Conservation (phyloP, 2,113 vertebrate genomes). For the Zosterops lateralis region DNA sequence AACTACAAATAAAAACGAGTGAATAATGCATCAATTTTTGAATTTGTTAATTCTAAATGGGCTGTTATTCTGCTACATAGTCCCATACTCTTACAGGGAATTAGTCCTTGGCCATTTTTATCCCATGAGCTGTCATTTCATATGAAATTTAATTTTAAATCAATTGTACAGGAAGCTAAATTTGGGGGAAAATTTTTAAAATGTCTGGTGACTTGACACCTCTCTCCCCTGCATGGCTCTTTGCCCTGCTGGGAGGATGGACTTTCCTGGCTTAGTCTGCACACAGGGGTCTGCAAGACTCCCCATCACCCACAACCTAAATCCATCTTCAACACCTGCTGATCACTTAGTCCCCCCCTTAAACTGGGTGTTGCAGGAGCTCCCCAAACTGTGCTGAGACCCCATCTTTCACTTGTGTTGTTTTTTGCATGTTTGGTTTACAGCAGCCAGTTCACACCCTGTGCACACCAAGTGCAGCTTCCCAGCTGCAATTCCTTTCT, state of each 20-base stretch:
- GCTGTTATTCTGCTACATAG: neutral
- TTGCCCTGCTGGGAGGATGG: neutral
- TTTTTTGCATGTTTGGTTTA: neutral
- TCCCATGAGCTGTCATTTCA: neutral
- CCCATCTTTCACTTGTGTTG: accelerated
- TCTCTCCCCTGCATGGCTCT: neutral
- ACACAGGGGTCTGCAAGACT: neutral
- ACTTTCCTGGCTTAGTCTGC: neutral
- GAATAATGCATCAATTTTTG: neutral
- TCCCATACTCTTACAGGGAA: neutral
- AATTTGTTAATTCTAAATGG: neutral
- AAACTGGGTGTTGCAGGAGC: neutral
- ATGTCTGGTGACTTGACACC: neutral
- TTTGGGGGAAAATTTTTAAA: neutral
- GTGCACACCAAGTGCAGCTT: accelerated
- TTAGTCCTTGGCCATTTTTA: neutral
- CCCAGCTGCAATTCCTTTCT: accelerated
- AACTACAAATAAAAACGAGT: neutral
- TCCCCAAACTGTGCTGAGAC: neutral
- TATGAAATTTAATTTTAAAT: neutral
- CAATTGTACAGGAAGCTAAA: neutral
- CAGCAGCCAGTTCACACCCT: neutral
- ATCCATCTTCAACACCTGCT: neutral
- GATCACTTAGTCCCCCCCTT: too few relatives aligned
- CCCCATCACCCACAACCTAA: neutral